Evolutionary conservation across 2,888 invertebrate genomes (phyloP).

Genomic region (Dolichopus griseipennis): DNA sequence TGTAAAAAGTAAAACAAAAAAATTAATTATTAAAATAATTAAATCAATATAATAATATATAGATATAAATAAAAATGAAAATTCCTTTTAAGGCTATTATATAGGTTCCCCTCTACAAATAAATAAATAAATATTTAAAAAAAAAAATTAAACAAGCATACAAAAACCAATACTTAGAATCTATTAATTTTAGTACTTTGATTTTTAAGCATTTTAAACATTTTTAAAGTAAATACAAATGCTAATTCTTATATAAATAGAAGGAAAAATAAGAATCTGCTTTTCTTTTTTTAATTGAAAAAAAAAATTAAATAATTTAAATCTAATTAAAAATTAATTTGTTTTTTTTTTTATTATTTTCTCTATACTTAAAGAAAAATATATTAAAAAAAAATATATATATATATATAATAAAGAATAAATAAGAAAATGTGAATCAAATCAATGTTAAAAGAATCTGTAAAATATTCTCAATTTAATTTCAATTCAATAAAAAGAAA

Average conservation of each 20-base stretch:
- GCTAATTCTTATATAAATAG: neutral
- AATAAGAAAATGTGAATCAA: no score
- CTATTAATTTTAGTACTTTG: neutral
- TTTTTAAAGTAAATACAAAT: neutral
- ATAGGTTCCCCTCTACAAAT: neutral
- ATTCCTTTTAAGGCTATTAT: slow-evolving; percentile 1
- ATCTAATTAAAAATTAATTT: neutral
- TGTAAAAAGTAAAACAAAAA: no score
- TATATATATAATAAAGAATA: no score
- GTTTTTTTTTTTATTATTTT: neutral
- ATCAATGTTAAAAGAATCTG: no score
- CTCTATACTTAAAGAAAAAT: neutral
- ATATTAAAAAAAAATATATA: no score
- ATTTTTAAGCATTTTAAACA: slow-evolving; percentile 6
- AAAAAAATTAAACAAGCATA: neutral
- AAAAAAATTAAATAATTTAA: neutral
- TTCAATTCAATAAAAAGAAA: no score
- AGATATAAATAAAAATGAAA: neutral
- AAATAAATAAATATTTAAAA: no score
- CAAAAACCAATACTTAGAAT: neutral
- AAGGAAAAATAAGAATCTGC: no score
- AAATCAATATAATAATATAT: no score
- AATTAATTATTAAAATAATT: no score
- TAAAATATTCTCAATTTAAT: no score
- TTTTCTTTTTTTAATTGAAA: neutral